phyloP scores from a whole-genome alignment of 64 coral and sea anemone genomes.

The Anthopleura sola region DNA sequence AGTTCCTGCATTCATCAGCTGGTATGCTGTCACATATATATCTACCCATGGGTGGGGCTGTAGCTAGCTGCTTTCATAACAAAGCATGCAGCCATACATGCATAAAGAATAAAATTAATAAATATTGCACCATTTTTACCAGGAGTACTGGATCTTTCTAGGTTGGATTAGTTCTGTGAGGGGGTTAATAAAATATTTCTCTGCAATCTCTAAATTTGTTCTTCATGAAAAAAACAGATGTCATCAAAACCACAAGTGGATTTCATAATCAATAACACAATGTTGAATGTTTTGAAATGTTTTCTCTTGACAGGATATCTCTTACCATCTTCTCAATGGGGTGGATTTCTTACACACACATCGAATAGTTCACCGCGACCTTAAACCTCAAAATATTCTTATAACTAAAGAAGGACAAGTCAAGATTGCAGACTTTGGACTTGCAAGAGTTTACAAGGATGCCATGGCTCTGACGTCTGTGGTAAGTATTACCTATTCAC shows the following conservation, averaged over 20 bases:
- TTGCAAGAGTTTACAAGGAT: conserved; percentile 85
- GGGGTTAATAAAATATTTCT: neutral
- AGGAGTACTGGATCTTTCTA: neutral
- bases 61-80: neutral
- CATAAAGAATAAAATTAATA: neutral
- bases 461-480: conserved; percentile 97
- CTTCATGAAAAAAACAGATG: neutral
- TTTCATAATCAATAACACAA: neutral
- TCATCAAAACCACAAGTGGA: neutral
- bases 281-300: neutral
- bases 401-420: conserved; percentile 82
- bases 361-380: conserved; percentile 92
- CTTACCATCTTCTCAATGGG: conserved; percentile 82
- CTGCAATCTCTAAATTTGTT: neutral
- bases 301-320: conserved; percentile 67
- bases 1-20: neutral
- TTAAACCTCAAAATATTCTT: conserved; percentile 96
- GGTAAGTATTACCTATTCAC: conserved; percentile 44
- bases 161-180: neutral
- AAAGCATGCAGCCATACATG: neutral
- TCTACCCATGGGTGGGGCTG: neutral
- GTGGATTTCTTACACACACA: conserved; percentile 94
- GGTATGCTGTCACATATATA: neutral
- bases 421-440: conserved; percentile 98
- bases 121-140: neutral